Conservation (phyloP, 35 echinoderm and acorn worm genomes). For the Antedon bifida region DNA sequence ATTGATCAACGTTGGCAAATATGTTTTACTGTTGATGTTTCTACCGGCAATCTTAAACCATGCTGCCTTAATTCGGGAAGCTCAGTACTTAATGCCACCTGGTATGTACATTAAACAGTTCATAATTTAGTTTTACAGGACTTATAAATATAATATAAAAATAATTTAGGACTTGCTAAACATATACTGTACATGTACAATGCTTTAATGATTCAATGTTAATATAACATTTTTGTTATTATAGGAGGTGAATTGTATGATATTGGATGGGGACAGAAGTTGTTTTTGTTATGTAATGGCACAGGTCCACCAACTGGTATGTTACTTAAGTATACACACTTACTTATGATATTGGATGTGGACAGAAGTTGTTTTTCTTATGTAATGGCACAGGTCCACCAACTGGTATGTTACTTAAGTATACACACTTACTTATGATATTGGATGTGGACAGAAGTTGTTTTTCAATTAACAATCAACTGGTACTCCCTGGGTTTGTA, state of each 20-base stretch:
- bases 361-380: conserved; percentile 59
- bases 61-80: conserved; percentile 70
- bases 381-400: conserved; percentile 61
- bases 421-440: conserved; percentile 11
- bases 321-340: neutral
- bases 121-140: neutral
- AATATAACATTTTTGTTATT: too few species aligned
- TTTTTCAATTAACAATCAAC: too few species aligned
- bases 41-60: conserved; percentile 78
- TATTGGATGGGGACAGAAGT: conserved; percentile 70
- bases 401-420: conserved; percentile 42
- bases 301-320: conserved; percentile 80
- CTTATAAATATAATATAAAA: neutral
- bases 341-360: conserved; percentile 54
- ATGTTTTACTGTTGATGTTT: conserved; percentile 48
- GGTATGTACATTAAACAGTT: conserved; percentile 13
- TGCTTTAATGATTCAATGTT: too few species aligned
- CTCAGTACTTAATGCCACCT: conserved; percentile 35
- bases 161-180: neutral
- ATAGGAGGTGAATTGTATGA: conserved; percentile 20
- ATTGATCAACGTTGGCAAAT: conserved; percentile 39
- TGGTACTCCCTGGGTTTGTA: too few species aligned
- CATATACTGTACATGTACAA: too few species aligned
- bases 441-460: conserved; percentile 71
- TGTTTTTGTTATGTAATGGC: conserved; percentile 50